Conservation (phyloP, 2,888 invertebrate species). For the Cataglyphis livida region DNA sequence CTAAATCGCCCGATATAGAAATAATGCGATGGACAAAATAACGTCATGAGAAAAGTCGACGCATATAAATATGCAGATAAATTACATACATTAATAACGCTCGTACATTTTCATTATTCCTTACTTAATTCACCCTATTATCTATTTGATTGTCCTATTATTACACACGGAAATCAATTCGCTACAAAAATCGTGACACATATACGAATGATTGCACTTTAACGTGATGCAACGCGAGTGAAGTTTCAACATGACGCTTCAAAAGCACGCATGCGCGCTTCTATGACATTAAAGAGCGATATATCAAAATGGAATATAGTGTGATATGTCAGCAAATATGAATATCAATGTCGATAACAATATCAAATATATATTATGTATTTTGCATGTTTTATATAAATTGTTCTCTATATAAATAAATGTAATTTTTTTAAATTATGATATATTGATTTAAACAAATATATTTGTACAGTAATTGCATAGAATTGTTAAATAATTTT, state of each 20-base stretch:
- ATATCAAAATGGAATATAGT: neutral
- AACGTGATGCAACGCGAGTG: neutral
- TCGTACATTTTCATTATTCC: neutral
- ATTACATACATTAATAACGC: slow-evolving; percentile 16
- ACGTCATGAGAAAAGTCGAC: neutral
- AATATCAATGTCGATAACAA: neutral
- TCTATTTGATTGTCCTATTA: neutral
- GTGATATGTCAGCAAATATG: no score
- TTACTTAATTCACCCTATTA: neutral
- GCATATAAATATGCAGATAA: neutral
- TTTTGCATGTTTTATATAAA: neutral
- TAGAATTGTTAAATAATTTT: neutral
- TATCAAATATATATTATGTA: neutral
- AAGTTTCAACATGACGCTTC: neutral
- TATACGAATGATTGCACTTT: neutral
- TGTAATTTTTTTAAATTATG: neutral
- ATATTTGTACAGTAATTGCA: neutral
- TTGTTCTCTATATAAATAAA: neutral
- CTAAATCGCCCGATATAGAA: neutral
- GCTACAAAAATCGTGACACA: neutral
- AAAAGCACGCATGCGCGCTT: neutral
- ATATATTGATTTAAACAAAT: neutral
- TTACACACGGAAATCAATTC: neutral
- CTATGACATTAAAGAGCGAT: neutral
- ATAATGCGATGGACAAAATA: neutral